These are phyloP conservation scores for Patiria miniata DNA, from an alignment of 35 echinoderm and acorn worm species.

Conservation along the genomic window DNA sequence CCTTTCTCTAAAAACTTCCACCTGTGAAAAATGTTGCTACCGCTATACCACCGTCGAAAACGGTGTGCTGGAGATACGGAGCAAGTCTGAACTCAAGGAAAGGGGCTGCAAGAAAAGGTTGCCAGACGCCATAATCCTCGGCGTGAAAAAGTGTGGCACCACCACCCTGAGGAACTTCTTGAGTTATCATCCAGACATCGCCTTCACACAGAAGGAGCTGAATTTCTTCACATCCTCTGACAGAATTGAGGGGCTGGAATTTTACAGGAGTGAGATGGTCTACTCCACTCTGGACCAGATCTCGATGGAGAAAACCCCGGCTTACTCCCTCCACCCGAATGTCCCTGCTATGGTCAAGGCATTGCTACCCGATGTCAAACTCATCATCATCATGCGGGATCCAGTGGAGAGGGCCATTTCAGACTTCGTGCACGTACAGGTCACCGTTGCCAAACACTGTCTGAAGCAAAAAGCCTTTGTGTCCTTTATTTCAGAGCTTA, in stretches of 20 bases:
- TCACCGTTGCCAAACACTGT: neutral
- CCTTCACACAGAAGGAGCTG: conserved; percentile 47
- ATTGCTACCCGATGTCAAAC: conserved; percentile 3
- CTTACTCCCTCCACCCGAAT: conserved; percentile 16
- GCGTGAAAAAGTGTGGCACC: conserved; percentile 70
- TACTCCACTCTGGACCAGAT: conserved; percentile 33
- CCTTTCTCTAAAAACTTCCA: neutral
- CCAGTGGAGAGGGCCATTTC: conserved; percentile 67
- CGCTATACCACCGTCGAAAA: conserved; percentile 9
- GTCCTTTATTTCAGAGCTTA: neutral
- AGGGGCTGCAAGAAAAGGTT: conserved; percentile 32
- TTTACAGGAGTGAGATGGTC: conserved; percentile 33
- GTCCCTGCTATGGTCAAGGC: neutral
- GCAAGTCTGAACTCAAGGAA: neutral
- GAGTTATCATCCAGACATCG: conserved; percentile 69
- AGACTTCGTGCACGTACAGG: conserved; percentile 58
- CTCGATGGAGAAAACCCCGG: conserved; percentile 65
- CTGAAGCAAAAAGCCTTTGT: neutral
- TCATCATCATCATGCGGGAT: conserved; percentile 70
- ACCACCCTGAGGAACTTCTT: conserved; percentile 63
- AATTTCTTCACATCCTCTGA: conserved; percentile 43
- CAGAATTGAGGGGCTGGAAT: neutral
- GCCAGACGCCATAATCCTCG: conserved; percentile 53
- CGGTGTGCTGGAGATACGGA: conserved; percentile 2
- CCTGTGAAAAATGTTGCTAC: conserved; percentile 25